Conservation (phyloP, 2,113 vertebrate species). For the Apteryx mantelli region DNA sequence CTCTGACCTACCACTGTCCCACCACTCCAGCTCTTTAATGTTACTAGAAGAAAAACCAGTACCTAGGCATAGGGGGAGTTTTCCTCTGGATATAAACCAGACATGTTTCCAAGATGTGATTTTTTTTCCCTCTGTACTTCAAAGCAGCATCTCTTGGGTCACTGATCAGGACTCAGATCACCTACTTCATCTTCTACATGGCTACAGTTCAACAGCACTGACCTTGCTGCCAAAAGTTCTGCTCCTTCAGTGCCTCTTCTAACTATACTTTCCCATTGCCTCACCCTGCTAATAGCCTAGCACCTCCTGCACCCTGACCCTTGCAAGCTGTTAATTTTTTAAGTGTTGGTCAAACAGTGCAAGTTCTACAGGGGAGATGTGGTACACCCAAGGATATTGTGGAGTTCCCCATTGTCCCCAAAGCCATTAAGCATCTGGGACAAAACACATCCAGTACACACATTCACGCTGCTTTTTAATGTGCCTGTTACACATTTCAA, state of each 20-base stretch:
- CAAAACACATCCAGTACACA: neutral
- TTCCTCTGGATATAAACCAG: neutral
- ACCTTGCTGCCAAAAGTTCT: neutral
- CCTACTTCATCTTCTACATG: neutral
- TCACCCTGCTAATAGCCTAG: neutral
- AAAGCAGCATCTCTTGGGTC: neutral
- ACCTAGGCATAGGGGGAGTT: neutral
- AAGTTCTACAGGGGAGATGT: neutral
- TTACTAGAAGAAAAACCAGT: neutral
- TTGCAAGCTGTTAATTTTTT: rapidly evolving
- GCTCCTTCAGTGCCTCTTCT: neutral
- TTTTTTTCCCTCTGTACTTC: neutral
- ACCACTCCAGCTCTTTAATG: neutral
- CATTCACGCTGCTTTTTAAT: neutral
- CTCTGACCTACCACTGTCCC: neutral
- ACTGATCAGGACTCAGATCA: neutral
- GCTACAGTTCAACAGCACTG: neutral
- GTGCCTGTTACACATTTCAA: neutral
- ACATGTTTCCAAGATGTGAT: neutral
- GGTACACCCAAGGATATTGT: neutral
- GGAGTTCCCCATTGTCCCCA: neutral
- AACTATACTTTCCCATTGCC: neutral
- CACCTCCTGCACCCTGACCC: neutral
- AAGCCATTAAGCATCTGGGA: neutral
- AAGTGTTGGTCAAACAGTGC: neutral